Evolutionary conservation across 2,797 vertebrate genomes (phyloP), one percentile per base, ranked within the genome.

Genomic region (Coendou prehensilis): DNA sequence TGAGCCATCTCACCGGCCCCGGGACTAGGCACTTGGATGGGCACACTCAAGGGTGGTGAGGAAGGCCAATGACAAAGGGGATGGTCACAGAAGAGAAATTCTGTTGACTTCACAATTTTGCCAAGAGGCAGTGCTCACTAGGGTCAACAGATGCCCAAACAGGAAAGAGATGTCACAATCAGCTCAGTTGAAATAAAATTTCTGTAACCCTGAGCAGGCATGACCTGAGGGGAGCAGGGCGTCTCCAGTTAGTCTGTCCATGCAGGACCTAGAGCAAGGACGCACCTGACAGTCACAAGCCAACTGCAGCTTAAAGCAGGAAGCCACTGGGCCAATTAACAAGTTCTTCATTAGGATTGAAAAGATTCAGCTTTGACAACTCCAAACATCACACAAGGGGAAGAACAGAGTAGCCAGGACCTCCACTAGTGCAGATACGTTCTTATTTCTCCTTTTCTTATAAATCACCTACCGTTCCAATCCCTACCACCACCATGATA

Each of bases 401-500:
- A 96, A 97, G 82, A 50, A 52, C 86, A 84, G 67, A 83, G 91
- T 7, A 93, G 20, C 73, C 89, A 83, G 59, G 33, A 33, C 22
- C 13, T 71, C 79, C 17, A 79, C 50, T n/a, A 37, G 54, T 11
- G 79, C 22, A 0, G 1, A 26, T 69, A 87, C 1, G 81, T 82
- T 94, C 96, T 83, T 8, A 76, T 71, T 84, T 91, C 26, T 82
- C 79, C 37, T 88, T 83, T 71, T 79, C 75, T 89, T 83, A 88
- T 37, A 87, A 59, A 81, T 52, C 93, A 98, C 88, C 59, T 54
- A 89, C 5, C 76, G 37, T 75, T 50, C 80, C 33, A 61, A 1
- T 18, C 26, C 87, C 81, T 52, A 7, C 41, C 73, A 6, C 71
- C 73, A 13, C 71, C 26, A 92, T 56, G 64, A 96, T 98, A 99